A percentile compares a stretch with the other conserved stretches of the same genome.
These are phyloP conservation scores for Aporophyla lueneburgensis DNA, from an alignment of 2,888 invertebrate genomes.

Conservation along the genomic window DNA sequence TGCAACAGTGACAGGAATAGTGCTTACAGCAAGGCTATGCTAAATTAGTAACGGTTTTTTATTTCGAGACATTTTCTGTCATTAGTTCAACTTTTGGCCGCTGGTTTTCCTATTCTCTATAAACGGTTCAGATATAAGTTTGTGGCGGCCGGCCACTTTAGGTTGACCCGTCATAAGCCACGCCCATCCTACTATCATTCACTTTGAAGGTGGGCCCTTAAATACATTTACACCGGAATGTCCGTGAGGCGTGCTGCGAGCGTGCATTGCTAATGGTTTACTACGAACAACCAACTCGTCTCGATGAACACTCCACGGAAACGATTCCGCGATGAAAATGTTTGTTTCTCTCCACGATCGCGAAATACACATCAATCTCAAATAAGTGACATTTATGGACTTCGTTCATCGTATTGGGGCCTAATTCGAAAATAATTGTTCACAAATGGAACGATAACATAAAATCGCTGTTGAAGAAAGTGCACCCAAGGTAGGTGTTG, in stretches of 20 bases:
- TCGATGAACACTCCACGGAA: constrained; percentile 43
- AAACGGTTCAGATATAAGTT: too few species aligned
- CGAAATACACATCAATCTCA: constrained; percentile 66
- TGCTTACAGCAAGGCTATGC: too few species aligned
- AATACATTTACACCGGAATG: constrained; percentile 67
- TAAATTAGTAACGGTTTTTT: too few species aligned
- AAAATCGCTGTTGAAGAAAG: constrained; percentile 51
- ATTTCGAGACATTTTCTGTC: too few species aligned
- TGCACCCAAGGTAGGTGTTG: constrained; percentile 53
- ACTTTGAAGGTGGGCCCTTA: too few species aligned
- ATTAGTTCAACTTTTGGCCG: too few species aligned
- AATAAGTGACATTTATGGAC: constrained; percentile 57
- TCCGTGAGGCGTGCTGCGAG: constrained; percentile 44
- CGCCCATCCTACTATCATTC: too few species aligned
- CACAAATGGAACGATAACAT: constrained; percentile 63
- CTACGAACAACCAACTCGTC: constrained; percentile 60
- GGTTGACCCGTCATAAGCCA: too few species aligned
- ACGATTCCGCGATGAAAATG: constrained; percentile 44
- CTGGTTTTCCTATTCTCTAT: too few species aligned
- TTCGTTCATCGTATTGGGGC: constrained; percentile 48
- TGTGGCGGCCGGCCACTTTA: too few species aligned
- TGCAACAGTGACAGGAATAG: too few species aligned
- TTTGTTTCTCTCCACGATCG: constrained; percentile 51
- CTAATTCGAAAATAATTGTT: constrained; percentile 68
- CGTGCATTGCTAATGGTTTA: constrained; percentile 56